Conservation (phyloP, 2,113 vertebrate species). For the Poeciliopsis prolifica region DNA sequence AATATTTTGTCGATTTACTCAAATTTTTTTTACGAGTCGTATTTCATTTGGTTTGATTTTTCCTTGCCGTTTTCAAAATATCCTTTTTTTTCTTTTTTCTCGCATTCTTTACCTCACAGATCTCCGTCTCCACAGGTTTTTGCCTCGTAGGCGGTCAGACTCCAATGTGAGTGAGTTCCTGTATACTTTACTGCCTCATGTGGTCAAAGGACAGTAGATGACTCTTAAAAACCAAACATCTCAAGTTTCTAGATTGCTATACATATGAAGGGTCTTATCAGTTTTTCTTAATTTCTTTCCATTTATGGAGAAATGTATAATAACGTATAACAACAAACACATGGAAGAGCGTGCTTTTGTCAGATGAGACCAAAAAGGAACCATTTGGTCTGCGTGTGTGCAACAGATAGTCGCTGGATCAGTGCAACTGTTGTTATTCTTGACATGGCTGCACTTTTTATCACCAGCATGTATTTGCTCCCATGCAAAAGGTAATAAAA, state of each 20-base stretch:
- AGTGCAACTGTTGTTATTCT: not conserved
- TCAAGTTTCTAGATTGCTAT: not conserved
- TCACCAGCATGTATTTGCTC: not conserved
- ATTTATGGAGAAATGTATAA: not conserved
- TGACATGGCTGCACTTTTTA: not conserved
- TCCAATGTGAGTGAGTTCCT: conserved; percentile 22
- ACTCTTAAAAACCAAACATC: too few relatives aligned
- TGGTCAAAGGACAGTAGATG: too few relatives aligned
- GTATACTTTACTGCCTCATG: too few relatives aligned
- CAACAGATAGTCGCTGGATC: too few relatives aligned
- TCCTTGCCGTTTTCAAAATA: too few relatives aligned
- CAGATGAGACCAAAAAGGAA: too few relatives aligned
- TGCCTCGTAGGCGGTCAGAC: conserved; percentile 31
- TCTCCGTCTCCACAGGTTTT: conserved; percentile 29
- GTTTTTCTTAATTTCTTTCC: not conserved
- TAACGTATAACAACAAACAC: not conserved
- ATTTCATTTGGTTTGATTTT: too few relatives aligned
- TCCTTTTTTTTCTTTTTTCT: not conserved
- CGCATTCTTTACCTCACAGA: not conserved
- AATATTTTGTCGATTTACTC: too few relatives aligned
- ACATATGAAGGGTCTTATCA: not conserved
- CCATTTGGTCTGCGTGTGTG: not conserved
- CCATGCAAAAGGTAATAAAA: too few relatives aligned
- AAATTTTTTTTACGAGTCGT: too few relatives aligned
- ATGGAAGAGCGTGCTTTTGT: too few relatives aligned